A percentile compares a stretch with the other conserved stretches of the same genome.
phyloP scores from a whole-genome alignment of 2,888 invertebrate species.

The Augiades crinisus region DNA sequence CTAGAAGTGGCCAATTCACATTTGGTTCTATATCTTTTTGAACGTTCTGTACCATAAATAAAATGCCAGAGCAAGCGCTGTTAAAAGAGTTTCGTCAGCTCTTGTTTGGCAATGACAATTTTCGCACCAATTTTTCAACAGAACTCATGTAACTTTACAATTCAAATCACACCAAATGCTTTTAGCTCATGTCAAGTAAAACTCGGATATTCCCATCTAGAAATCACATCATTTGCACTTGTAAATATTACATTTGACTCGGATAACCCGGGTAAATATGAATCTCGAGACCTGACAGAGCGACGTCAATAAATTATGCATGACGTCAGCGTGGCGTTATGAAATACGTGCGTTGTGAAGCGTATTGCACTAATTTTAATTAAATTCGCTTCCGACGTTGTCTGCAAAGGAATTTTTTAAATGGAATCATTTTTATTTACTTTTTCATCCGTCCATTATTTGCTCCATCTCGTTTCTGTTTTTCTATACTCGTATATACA shows the following conservation, averaged over 20 bases:
- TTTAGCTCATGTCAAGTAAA: background rate
- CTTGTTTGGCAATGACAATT: too few species aligned
- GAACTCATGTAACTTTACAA: background rate
- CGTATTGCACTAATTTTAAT: slow-evolving; percentile 17
- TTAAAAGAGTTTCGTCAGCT: too few species aligned
- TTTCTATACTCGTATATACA: too few species aligned
- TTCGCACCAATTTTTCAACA: too few species aligned
- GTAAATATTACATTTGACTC: slow-evolving; percentile 18
- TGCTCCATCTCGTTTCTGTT: too few species aligned
- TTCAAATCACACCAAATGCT: background rate
- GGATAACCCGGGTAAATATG: slow-evolving; percentile 11
- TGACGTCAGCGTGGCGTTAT: slow-evolving; percentile 15
- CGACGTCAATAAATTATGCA: slow-evolving; percentile 24
- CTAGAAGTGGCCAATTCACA: too few species aligned
- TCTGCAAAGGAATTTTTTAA: background rate
- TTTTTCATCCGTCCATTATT: too few species aligned
- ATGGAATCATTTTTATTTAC: too few species aligned
- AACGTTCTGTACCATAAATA: too few species aligned
- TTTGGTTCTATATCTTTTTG: too few species aligned
- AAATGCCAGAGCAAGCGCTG: too few species aligned
- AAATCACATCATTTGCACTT: slow-evolving; percentile 14
- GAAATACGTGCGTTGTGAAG: slow-evolving; percentile 17
- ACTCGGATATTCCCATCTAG: background rate
- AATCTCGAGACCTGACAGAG: slow-evolving; percentile 13
- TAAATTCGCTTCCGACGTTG: background rate